Conservation (phyloP, 2,113 vertebrate species). For the Perca schrenkii region DNA sequence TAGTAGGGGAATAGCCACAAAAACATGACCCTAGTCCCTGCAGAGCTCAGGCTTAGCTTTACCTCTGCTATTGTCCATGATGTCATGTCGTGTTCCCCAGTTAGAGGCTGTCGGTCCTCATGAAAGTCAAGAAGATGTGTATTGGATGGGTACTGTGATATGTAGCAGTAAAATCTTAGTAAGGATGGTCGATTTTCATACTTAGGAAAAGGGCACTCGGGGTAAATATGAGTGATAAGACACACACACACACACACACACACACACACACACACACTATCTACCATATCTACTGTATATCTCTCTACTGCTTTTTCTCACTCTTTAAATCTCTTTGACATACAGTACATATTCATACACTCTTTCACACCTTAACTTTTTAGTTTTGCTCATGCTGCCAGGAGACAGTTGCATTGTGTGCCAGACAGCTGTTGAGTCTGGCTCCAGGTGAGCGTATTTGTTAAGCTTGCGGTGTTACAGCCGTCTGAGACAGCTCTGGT, state of each 20-base stretch:
- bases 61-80: slow-evolving; percentile 53
- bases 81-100: slow-evolving; percentile 33
- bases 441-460: slow-evolving; percentile 78
- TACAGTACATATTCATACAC: slow-evolving; percentile 32
- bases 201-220: not conserved
- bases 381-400: slow-evolving; percentile 42
- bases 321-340: slow-evolving; percentile 24
- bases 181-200: not conserved
- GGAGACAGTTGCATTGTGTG: slow-evolving; percentile 54
- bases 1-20: slow-evolving; percentile 57
- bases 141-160: not conserved
- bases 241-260: not conserved
- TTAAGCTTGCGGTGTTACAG: slow-evolving; percentile 65
- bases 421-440: slow-evolving; percentile 79
- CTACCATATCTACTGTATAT: not conserved
- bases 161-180: not conserved
- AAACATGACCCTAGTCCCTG: slow-evolving; percentile 73
- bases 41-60: slow-evolving; percentile 62
- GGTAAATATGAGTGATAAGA: slow-evolving; percentile 1
- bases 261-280: not conserved
- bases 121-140: slow-evolving; percentile 23
- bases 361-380: slow-evolving; percentile 40
- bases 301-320: not conserved
- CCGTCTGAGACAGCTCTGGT: slow-evolving; percentile 46
- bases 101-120: slow-evolving; percentile 18